Conservation (phyloP, 2,888 invertebrate genomes). For the Pterostichus madidus region DNA sequence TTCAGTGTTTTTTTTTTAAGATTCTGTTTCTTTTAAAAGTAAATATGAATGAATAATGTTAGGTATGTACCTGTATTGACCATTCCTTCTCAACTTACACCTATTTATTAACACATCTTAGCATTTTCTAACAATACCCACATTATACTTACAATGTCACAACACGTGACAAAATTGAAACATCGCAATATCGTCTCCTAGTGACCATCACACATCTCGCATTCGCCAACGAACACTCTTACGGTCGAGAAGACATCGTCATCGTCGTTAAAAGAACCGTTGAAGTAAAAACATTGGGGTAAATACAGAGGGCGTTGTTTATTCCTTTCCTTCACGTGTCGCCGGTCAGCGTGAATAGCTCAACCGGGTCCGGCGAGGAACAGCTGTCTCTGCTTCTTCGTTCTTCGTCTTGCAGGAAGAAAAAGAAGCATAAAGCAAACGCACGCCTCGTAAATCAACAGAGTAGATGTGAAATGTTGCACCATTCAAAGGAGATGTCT, state of each 20-base stretch:
- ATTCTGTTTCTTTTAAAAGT: no score
- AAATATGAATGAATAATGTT: no score
- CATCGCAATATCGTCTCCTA: constrained; percentile 9
- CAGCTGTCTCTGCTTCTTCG: background rate
- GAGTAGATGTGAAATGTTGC: constrained; percentile 51
- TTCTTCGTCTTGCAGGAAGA: constrained; percentile 2
- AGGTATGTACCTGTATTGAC: no score
- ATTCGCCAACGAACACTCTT: no score
- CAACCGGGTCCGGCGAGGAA: background rate
- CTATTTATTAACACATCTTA: background rate
- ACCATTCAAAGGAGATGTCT: constrained; percentile 35
- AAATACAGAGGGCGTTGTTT: constrained; percentile 63
- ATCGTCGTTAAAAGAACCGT: constrained; percentile 62
- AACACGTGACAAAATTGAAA: constrained; percentile 47
- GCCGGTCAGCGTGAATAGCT: constrained; percentile 59
- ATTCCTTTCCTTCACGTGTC: constrained; percentile 53
- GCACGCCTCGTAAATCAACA: constrained; percentile 53
- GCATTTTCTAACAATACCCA: background rate
- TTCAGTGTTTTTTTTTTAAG: no score
- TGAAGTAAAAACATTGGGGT: constrained; percentile 63
- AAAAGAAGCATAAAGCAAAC: constrained; percentile 37
- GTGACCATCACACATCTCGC: constrained; percentile 3
- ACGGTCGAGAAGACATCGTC: constrained; percentile 32
- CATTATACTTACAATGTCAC: background rate
- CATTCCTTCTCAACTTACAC: background rate